Percentiles rank a stretch among this genome's conserved stretches.
Conservation (phyloP, 2,888 invertebrate genomes). For the Trilocha varians region DNA sequence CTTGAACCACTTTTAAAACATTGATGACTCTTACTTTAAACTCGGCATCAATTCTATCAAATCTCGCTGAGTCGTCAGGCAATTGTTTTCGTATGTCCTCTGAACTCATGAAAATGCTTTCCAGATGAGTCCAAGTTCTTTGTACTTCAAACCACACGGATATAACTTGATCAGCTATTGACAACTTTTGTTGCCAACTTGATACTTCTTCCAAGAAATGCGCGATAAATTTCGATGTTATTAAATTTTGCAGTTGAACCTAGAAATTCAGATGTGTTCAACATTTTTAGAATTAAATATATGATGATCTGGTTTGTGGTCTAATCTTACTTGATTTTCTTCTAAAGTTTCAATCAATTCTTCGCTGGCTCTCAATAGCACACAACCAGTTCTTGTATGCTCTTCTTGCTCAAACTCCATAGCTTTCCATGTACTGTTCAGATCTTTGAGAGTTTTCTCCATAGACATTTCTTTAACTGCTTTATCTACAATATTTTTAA, state of each 20-base stretch:
- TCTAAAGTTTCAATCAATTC: conserved; percentile 97
- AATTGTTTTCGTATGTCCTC: conserved; percentile 96
- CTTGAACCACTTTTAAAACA: background rate
- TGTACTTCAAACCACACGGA: conserved; percentile 97
- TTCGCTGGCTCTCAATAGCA: conserved; percentile 90
- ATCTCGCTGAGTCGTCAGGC: conserved; percentile 93
- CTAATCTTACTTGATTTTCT: conserved; percentile 89
- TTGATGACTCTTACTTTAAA: conserved; percentile 79
- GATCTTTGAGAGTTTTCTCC: conserved; percentile 94
- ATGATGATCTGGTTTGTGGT: background rate
- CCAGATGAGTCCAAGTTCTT: conserved; percentile 96
- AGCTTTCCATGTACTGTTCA: conserved; percentile 91
- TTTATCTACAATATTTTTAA: conserved; percentile 97
- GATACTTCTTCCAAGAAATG: conserved; percentile 96
- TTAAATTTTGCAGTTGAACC: conserved; percentile 96
- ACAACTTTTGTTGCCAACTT: conserved; percentile 92
- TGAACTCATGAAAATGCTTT: conserved; percentile 98
- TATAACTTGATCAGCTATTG: conserved; percentile 94
- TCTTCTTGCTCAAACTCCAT: conserved; percentile 95
- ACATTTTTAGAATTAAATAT: background rate
- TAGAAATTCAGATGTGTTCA: conserved; percentile 29
- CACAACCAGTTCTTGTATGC: conserved; percentile 90
- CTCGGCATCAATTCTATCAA: conserved; percentile 91
- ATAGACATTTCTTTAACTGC: conserved; percentile 99
- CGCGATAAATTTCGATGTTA: conserved; percentile 97